Conservation (phyloP, 2,888 invertebrate genomes). For the Ectropis crepuscularia region DNA sequence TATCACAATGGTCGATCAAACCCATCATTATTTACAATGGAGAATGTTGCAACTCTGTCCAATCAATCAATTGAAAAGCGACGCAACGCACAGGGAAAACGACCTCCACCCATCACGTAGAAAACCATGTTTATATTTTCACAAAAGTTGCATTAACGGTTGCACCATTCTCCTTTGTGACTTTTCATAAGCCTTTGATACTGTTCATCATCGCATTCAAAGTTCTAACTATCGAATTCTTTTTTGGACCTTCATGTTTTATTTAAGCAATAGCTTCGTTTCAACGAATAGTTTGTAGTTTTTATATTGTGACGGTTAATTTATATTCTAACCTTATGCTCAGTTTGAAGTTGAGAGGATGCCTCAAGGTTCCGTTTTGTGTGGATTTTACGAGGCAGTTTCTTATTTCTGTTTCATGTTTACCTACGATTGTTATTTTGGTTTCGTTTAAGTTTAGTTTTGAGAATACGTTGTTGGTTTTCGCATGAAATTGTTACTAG, state of each 20-base stretch:
- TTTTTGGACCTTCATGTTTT: slow-evolving; percentile 27
- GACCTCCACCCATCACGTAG: slow-evolving; percentile 44
- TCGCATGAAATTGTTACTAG: not conserved
- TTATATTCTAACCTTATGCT: slow-evolving; percentile 34
- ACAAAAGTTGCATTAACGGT: slow-evolving; percentile 40
- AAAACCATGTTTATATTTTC: slow-evolving; percentile 39
- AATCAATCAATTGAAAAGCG: slow-evolving; percentile 50
- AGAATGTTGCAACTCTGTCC: slow-evolving; percentile 46
- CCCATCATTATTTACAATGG: slow-evolving; percentile 38
- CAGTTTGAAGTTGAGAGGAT: slow-evolving; percentile 31
- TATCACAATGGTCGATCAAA: slow-evolving; percentile 40
- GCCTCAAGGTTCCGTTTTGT: slow-evolving; percentile 36
- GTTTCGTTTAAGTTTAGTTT: slow-evolving; percentile 14
- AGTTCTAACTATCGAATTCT: slow-evolving; percentile 24
- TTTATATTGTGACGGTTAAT: slow-evolving; percentile 35
- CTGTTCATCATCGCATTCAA: slow-evolving; percentile 34
- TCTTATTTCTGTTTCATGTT: slow-evolving; percentile 24
- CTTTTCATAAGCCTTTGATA: slow-evolving; percentile 38
- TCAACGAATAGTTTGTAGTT: slow-evolving; percentile 30
- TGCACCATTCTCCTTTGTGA: slow-evolving; percentile 36
- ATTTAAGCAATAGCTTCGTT: slow-evolving; percentile 30
- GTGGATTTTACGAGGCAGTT: slow-evolving; percentile 24
- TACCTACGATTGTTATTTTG: not conserved
- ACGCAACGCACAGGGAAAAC: slow-evolving; percentile 43
- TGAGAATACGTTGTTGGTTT: slow-evolving; percentile 6